Evolutionary conservation across 1,140 invertebrate species (phyloP).

Genomic region (Vanessa tameamea): DNA sequence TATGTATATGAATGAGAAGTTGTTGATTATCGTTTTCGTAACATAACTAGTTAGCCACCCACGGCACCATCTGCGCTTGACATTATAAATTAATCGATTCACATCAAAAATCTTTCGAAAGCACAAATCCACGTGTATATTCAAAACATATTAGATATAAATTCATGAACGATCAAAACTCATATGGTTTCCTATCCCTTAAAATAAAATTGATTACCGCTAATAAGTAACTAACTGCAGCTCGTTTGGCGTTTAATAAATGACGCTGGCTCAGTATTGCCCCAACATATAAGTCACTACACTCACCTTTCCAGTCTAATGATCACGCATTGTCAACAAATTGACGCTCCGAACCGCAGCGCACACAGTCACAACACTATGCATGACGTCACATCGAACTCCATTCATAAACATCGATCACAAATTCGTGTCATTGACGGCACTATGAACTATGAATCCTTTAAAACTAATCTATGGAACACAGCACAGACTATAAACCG

Average conservation of each 20-base stretch:
- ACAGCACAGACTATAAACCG: constrained; percentile 50
- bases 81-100: constrained; percentile 10
- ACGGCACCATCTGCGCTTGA: constrained; percentile 13
- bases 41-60: constrained; percentile 22
- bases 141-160: not conserved
- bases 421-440: constrained; percentile 53
- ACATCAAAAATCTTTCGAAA: constrained; percentile 3
- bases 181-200: not conserved
- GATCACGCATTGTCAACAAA: constrained; percentile 74
- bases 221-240: constrained; percentile 22
- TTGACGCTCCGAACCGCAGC: constrained; percentile 50
- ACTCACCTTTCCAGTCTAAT: constrained; percentile 78
- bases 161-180: not conserved
- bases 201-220: constrained; percentile 7
- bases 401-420: constrained; percentile 75
- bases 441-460: constrained; percentile 53
- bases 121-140: not conserved
- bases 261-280: constrained; percentile 44
- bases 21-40: not conserved
- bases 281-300: constrained; percentile 56
- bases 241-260: constrained; percentile 27
- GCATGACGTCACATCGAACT: constrained; percentile 78
- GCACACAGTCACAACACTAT: constrained; percentile 71
- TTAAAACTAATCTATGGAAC: constrained; percentile 41
- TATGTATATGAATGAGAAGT: not conserved